Conservation (phyloP, 2,113 vertebrate species). For the Condylura cristata region DNA sequence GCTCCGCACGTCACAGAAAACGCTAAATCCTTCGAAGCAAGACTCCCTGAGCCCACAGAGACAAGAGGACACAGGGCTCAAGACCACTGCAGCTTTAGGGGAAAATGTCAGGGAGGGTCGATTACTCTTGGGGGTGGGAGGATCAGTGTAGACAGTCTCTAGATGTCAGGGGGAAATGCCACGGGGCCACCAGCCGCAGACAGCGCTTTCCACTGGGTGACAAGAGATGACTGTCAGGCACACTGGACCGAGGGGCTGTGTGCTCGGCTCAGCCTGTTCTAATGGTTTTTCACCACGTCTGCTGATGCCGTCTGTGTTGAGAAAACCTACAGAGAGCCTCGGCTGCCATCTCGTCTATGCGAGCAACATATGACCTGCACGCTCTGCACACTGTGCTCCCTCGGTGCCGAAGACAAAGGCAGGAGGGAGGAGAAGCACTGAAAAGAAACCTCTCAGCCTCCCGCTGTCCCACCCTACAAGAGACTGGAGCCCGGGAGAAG, state of each 20-base stretch:
- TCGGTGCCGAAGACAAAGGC: not conserved
- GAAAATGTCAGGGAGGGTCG: not conserved
- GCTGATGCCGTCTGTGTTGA: not conserved
- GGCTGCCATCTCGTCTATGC: not conserved
- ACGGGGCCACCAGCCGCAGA: not conserved
- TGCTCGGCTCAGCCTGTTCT: not conserved
- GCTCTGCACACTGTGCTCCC: not conserved
- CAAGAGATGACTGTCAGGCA: not conserved
- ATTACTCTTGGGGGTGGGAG: not conserved
- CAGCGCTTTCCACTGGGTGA: not conserved
- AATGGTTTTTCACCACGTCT: rapidly evolving
- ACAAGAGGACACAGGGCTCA: rapidly evolving
- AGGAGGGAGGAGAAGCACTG: not conserved
- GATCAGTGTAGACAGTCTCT: not conserved
- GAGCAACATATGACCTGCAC: not conserved
- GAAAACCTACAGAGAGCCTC: not conserved
- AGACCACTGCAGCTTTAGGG: not conserved
- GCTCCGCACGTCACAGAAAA: not conserved
- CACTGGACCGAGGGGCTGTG: too few species aligned
- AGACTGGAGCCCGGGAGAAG: not conserved
- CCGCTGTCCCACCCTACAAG: not conserved
- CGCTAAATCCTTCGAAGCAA: not conserved
- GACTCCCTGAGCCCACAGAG: not conserved
- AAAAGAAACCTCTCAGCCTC: not conserved
- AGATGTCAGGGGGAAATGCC: not conserved